Evolutionary conservation across 2,113 vertebrate genomes (phyloP).

Genomic region (Crotalus horridus): DNA sequence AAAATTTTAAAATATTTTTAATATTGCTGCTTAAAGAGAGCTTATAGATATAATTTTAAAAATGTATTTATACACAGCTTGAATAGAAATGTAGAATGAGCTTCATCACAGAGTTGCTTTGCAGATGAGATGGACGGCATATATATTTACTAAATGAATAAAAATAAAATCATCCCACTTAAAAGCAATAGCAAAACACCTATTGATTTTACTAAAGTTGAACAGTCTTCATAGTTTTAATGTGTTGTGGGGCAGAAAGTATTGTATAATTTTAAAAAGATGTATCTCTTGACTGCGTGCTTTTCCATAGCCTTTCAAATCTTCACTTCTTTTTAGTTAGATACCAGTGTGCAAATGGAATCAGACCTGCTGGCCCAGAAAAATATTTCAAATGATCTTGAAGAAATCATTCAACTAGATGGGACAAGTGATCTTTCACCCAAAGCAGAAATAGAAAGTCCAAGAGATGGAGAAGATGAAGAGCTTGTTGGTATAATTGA

Average conservation of each 20-base stretch:
- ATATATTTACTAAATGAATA: neutral
- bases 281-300: neutral
- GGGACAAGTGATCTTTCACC: conserved; percentile 79
- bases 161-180: neutral
- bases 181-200: neutral
- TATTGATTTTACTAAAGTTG: neutral
- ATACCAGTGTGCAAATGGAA: conserved; percentile 45
- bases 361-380: conserved; percentile 46
- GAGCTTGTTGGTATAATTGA: conserved; percentile 81
- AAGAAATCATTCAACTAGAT: conserved; percentile 85
- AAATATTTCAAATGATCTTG: conserved; percentile 61
- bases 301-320: neutral
- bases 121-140: neutral
- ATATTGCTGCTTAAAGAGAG: neutral
- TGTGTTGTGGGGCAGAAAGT: neutral
- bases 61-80: neutral
- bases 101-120: neutral
- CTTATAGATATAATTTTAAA: neutral
- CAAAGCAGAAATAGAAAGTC: conserved; percentile 68
- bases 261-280: neutral
- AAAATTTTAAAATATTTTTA: neutral
- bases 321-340: conserved; percentile 39
- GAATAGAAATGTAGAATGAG: neutral
- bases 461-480: conserved; percentile 72
- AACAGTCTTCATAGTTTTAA: neutral